Base-by-base conservation (phyloP, 2,797 vertebrate genomes). In the Sebastes melanostomus region DNA sequence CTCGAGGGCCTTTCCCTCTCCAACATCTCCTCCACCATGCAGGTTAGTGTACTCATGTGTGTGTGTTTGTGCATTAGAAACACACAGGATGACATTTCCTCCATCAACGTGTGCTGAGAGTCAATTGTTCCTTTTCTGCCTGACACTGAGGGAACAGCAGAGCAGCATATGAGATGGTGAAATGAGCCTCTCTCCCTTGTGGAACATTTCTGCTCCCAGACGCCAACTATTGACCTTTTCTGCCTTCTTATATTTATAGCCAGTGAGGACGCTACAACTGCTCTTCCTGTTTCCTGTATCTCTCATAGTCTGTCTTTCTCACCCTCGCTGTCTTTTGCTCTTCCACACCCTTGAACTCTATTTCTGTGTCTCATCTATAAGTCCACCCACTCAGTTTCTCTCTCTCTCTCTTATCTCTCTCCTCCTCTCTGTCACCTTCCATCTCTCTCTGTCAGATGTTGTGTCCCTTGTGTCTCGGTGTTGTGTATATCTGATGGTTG, bases 1-100 rank as follows among this genome's bases (percentile, higher is more conserved):
- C 96, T 99, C 7, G 95, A 98, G 91, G 98, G 98, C 72, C 96
- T 99, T 60, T 97, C 96, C 38, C 95, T 99, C 62, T 96, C 96
- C 6, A 88, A 87, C 78, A 87, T 96, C 77, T 94, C 96, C 24
- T 85, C 96, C 9, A 61, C 96, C 89, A 92, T 98, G 85, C 96
- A 95, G 91, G 98, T 99, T 86, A 94, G 97, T 54, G 63, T 77
- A 67, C 46, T 52, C 46, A 1, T 14, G 1, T 55, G 8, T 58
- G 70, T 32, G 60, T 62, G 32, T 58, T 38, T 54, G 6, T 56
- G 66, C 55, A 27, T 71, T 34, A 67, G 34, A 34, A 62, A 29
- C 63, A 77, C 54, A 72, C 78, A 3, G 38, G 65, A 46, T 61
- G 76, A 80, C 88, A 81, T 84, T 88, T 85, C 82, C 83, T 90